Conservation (phyloP, 2,797 vertebrate genomes). For the Naso thynnoides region DNA sequence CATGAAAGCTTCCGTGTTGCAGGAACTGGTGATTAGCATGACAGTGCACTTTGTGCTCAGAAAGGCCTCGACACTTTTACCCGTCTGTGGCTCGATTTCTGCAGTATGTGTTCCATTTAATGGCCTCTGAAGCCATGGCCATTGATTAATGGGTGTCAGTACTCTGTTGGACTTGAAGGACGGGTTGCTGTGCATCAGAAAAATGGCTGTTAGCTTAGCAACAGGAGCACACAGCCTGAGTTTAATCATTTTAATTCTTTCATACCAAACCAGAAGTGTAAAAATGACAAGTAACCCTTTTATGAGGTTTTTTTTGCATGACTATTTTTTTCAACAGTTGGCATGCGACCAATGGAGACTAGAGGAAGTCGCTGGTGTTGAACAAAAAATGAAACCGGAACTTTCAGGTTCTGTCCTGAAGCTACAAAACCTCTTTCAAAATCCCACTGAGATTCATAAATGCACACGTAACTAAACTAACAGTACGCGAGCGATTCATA, state of each 20-base stretch:
- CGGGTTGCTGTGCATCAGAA: conserved; percentile 46
- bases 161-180: conserved; percentile 56
- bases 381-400: not conserved
- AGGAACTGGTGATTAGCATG: conserved; percentile 71
- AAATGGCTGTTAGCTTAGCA: conserved; percentile 28
- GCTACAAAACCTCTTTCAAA: not conserved
- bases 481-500: too few relatives aligned
- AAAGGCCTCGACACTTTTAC: conserved; percentile 50
- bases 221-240: not conserved
- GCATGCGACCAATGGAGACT: not conserved
- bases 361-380: too few relatives aligned
- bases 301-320: not conserved
- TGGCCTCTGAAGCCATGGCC: conserved; percentile 58
- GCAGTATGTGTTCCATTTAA: conserved; percentile 68
- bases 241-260: conserved; percentile 12
- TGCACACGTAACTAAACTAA: not conserved
- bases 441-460: not conserved
- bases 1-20: conserved; percentile 58
- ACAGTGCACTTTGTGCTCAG: conserved; percentile 71
- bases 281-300: conserved; percentile 11
- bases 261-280: not conserved
- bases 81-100: conserved; percentile 42
- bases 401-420: not conserved
- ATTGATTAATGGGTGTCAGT: conserved; percentile 73
- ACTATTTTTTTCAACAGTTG: conserved; percentile 7